Conservation (phyloP, 2,113 vertebrate genomes). For the Scopus umbretta region DNA sequence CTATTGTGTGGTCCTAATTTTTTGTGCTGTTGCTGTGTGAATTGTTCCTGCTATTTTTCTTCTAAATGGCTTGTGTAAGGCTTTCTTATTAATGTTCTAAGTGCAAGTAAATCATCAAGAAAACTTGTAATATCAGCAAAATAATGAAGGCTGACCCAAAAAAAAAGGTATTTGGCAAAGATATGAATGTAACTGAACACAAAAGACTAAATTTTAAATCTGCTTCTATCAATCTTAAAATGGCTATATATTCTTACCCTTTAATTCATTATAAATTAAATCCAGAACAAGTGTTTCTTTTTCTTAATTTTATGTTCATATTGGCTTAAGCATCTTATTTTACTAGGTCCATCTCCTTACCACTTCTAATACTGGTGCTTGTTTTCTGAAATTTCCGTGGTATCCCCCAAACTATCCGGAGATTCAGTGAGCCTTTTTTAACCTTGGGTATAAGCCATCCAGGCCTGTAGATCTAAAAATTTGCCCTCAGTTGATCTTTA, state of each 20-base stretch:
- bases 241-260: not conserved
- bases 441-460: not conserved
- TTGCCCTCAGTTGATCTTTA: not conserved
- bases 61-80: constrained; percentile 15
- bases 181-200: not conserved
- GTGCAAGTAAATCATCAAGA: constrained; percentile 1
- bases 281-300: not conserved
- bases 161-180: not conserved
- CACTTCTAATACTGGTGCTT: not conserved
- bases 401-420: not conserved
- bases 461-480: not conserved
- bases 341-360: not conserved
- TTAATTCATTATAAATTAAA: not conserved
- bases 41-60: constrained; percentile 37
- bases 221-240: not conserved
- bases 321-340: not conserved
- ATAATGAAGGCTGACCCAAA: not conserved
- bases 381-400: not conserved
- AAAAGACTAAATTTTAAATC: not conserved
- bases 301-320: not conserved
- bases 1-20: not conserved
- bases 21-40: constrained; percentile 2
- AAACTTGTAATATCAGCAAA: constrained; percentile 21
- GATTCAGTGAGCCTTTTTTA: not conserved
- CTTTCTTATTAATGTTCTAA: constrained; percentile 11